phyloP scores from a whole-genome alignment of 2,113 vertebrate species.

The Boulengeromyrus knoepffleri region DNA sequence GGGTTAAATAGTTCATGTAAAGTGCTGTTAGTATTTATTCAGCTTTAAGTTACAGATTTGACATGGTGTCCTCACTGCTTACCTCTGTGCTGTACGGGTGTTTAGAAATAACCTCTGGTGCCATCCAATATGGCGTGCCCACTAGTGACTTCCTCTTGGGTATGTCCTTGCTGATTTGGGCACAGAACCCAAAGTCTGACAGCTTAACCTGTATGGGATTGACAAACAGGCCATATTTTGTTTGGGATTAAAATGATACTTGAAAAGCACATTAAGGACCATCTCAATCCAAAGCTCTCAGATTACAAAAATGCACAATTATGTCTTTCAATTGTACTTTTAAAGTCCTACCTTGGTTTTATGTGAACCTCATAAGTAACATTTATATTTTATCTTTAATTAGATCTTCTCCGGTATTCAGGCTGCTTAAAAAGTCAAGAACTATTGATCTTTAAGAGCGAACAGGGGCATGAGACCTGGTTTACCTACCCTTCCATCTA shows the following conservation, averaged over 20 bases:
- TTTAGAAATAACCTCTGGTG: slow-evolving; percentile 94
- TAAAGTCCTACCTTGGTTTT: background rate
- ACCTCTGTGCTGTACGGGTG: slow-evolving; percentile 92
- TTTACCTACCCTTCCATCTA: slow-evolving; percentile 80
- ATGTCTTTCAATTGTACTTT: background rate
- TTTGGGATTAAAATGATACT: background rate
- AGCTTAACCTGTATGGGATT: slow-evolving; percentile 77
- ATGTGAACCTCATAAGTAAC: background rate
- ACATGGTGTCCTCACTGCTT: slow-evolving; percentile 23
- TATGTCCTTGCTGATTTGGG: slow-evolving; percentile 97
- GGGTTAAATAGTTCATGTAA: background rate
- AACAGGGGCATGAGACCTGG: background rate
- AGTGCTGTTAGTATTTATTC: background rate
- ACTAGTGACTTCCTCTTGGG: slow-evolving; percentile 94
- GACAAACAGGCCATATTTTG: background rate
- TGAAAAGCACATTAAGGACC: background rate
- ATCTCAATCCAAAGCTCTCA: background rate
- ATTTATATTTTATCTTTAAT: background rate
- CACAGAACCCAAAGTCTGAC: slow-evolving; percentile 97
- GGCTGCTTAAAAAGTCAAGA: background rate
- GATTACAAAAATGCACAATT: background rate
- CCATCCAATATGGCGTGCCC: slow-evolving; percentile 99
- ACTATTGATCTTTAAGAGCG: background rate
- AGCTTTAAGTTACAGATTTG: background rate
- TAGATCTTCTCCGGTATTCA: background rate